A percentile compares a stretch with the other conserved stretches of the same genome.
phyloP scores from a whole-genome alignment of 2,113 vertebrate species.

The Falco punctatus region DNA sequence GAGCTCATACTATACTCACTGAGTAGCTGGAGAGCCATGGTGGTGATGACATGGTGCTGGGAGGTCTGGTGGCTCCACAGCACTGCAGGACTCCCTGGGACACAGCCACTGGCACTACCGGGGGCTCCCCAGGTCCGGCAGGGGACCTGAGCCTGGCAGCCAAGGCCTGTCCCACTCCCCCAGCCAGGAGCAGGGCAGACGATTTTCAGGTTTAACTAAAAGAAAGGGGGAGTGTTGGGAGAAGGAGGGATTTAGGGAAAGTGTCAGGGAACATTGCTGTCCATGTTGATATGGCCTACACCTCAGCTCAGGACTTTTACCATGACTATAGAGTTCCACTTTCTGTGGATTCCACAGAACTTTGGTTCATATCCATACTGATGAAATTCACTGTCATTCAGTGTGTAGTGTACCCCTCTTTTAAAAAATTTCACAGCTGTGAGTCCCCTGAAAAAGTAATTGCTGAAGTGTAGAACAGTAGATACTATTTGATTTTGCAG shows the following conservation, averaged over 20 bases:
- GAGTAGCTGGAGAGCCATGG: not conserved
- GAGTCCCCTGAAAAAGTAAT: not conserved
- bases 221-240: not conserved
- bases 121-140: not conserved
- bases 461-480: not conserved
- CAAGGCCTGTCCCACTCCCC: too few species aligned
- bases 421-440: not conserved
- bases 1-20: not conserved
- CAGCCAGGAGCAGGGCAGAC: not conserved
- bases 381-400: not conserved
- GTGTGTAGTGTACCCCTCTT: not conserved
- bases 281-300: not conserved
- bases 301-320: not conserved
- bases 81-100: too few species aligned
- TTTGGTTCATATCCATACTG: not conserved
- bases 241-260: not conserved
- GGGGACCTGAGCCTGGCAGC: not conserved
- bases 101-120: not conserved
- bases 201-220: not conserved
- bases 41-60: not conserved
- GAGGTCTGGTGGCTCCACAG: not conserved
- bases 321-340: not conserved
- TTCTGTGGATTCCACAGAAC: not conserved
- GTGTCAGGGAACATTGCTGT: not conserved
- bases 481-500: not conserved